These are phyloP conservation scores for Limnothrissa miodon DNA, from an alignment of 2,113 vertebrate species.

Conservation along the genomic window DNA sequence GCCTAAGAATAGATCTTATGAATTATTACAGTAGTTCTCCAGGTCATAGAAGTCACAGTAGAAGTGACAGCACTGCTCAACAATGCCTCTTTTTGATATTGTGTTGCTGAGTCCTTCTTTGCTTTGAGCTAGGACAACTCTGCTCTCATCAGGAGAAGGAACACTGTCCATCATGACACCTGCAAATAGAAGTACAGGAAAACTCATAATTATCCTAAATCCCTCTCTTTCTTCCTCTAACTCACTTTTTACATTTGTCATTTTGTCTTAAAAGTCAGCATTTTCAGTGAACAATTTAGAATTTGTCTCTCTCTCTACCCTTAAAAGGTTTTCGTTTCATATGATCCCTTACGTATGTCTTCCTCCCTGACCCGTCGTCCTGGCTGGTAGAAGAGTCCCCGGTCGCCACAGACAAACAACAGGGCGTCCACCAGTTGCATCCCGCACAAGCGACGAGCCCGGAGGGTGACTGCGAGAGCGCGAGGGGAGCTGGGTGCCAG, in stretches of 20 bases:
- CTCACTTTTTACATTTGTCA: background rate
- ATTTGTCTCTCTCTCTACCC: background rate
- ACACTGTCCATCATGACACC: constrained; percentile 31
- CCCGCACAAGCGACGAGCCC: constrained; percentile 44
- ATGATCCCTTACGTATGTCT: constrained; percentile 18
- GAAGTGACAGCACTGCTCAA: constrained; percentile 54
- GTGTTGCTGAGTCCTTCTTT: background rate
- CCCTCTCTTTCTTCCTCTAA: background rate
- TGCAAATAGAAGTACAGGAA: background rate
- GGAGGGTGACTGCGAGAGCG: constrained; percentile 12
- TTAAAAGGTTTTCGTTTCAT: no score
- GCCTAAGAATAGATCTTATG: background rate
- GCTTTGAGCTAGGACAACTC: constrained; percentile 20
- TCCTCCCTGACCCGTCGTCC: constrained; percentile 32
- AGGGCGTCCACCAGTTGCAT: constrained; percentile 55
- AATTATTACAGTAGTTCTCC: constrained; percentile 56
- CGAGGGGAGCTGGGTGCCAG: constrained; percentile 15
- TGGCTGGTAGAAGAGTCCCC: constrained; percentile 52
- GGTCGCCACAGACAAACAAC: constrained; percentile 52
- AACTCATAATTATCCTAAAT: background rate
- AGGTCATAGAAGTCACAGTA: constrained; percentile 51
- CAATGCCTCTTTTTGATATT: constrained; percentile 48
- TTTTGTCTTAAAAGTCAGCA: background rate
- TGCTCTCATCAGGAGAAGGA: constrained; percentile 14
- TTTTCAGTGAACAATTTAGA: background rate